These are phyloP conservation scores for Scaptomyza hsui DNA, from an alignment of 1,140 invertebrate genomes.

Conservation along the genomic window DNA sequence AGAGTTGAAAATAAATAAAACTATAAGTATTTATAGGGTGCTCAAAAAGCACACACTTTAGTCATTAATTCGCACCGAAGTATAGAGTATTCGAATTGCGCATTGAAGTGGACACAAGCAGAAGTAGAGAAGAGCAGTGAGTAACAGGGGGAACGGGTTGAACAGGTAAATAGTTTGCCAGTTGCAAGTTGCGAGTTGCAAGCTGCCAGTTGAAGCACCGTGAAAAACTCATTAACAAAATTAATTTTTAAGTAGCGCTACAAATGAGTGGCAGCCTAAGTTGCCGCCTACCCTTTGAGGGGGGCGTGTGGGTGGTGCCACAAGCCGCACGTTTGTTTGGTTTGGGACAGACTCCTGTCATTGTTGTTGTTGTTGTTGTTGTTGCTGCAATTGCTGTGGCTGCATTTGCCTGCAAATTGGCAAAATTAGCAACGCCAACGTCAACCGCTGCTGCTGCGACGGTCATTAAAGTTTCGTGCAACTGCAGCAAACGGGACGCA, in stretches of 20 bases:
- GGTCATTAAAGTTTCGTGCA: conserved; percentile 72
- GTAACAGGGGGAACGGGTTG: too few relatives aligned
- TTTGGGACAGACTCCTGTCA: conserved; percentile 10
- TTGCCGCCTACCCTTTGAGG: conserved; percentile 20
- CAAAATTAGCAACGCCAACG: conserved; percentile 70
- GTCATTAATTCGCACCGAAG: conserved; percentile 1
- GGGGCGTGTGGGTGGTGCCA: conserved; percentile 44
- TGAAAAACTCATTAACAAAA: conserved; percentile 82
- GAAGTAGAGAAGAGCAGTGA: conserved; percentile 33
- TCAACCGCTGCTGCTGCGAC: conserved; percentile 30
- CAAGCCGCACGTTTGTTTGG: conserved; percentile 52
- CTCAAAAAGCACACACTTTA: conserved; percentile 15
- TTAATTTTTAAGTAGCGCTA: conserved; percentile 80
- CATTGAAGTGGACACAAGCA: conserved; percentile 45
- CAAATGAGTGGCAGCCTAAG: conserved; percentile 74
- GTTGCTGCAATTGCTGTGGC: conserved; percentile 26
- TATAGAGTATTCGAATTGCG: conserved; percentile 41
- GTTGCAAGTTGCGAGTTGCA: conserved; percentile 25
- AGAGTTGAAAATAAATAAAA: conserved; percentile 28
- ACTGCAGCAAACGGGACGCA: conserved; percentile 19
- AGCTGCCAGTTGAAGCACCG: conserved; percentile 38
- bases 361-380: conserved; percentile 7
- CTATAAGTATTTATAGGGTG: conserved; percentile 15
- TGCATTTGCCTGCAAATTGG: conserved; percentile 67
- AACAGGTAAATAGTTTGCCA: conserved; percentile 66